Evolutionary conservation across 2,797 vertebrate species (phyloP).

Genomic region (Ispidina lecontei): DNA sequence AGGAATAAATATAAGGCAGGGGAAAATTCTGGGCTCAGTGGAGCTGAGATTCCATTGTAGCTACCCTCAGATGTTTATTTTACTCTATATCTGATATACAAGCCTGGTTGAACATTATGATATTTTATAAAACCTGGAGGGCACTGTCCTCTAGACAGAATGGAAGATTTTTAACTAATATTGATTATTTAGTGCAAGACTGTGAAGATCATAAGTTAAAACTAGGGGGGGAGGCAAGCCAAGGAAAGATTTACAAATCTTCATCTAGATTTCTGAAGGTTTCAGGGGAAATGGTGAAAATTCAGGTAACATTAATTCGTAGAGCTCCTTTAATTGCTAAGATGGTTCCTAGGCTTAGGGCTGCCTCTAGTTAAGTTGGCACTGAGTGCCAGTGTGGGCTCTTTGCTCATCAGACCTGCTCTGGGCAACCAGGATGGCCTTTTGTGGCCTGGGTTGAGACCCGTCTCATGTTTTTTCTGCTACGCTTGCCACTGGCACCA

Average conservation of each 20-base stretch:
- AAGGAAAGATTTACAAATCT: slow-evolving; percentile 7
- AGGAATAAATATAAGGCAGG: slow-evolving; percentile 61
- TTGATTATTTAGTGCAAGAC: slow-evolving; percentile 76
- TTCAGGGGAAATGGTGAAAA: slow-evolving; percentile 18
- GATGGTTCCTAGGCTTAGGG: background rate
- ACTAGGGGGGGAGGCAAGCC: background rate
- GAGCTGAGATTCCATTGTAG: slow-evolving; percentile 60
- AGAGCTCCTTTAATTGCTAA: background rate
- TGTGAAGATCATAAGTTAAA: slow-evolving; percentile 58
- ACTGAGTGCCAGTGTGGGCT: too few species aligned
- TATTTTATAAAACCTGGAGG: slow-evolving; percentile 74
- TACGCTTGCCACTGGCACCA: fast-evolving
- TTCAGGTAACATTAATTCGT: background rate
- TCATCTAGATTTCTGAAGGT: slow-evolving; percentile 9
- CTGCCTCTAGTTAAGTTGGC: background rate
- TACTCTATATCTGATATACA: slow-evolving; percentile 37
- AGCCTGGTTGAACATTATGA: slow-evolving; percentile 68
- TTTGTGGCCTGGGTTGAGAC: background rate
- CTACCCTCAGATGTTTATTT: slow-evolving; percentile 75
- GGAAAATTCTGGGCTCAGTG: slow-evolving; percentile 62
- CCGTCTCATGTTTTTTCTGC: background rate
- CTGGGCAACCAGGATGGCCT: background rate
- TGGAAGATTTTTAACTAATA: slow-evolving; percentile 76
- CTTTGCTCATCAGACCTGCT: fast-evolving
- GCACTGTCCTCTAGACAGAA: slow-evolving; percentile 71